phyloP scores from a whole-genome alignment of 2,888 invertebrate genomes.

The Acanthosepion esculentum region DNA sequence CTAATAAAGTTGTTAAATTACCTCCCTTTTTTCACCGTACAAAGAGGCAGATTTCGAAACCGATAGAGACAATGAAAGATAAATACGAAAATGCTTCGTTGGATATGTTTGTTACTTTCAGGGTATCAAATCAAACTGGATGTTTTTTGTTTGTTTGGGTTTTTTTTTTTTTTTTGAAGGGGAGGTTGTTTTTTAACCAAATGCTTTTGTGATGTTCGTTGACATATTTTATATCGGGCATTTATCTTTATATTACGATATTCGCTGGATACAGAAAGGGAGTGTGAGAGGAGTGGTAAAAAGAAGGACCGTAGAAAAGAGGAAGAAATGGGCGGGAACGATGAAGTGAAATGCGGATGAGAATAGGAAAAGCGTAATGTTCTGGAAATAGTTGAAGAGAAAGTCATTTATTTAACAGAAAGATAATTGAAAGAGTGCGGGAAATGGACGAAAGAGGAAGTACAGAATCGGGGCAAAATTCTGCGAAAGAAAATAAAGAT shows the following conservation, averaged over 20 bases:
- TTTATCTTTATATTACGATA: not conserved
- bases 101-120: not conserved
- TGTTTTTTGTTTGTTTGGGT: not conserved
- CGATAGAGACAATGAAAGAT: not conserved
- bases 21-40: not conserved
- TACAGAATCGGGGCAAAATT: too few relatives aligned
- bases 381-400: too few relatives aligned
- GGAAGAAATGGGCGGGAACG: too few relatives aligned
- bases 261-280: not conserved
- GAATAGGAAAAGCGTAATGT: too few relatives aligned
- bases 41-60: not conserved
- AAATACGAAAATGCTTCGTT: not conserved
- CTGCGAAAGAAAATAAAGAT: too few relatives aligned
- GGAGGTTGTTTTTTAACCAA: not conserved
- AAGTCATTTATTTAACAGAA: too few relatives aligned
- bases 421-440: too few relatives aligned
- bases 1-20: not conserved
- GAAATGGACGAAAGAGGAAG: too few relatives aligned
- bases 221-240: not conserved
- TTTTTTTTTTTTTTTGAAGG: not conserved
- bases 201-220: not conserved
- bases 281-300: too few relatives aligned
- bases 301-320: too few relatives aligned
- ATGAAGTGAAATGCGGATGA: too few relatives aligned
- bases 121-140: not conserved